A percentile compares a stretch with the other conserved stretches of the same genome.
phyloP scores from a whole-genome alignment of 2,888 invertebrate species.

The Heliconius sara region DNA sequence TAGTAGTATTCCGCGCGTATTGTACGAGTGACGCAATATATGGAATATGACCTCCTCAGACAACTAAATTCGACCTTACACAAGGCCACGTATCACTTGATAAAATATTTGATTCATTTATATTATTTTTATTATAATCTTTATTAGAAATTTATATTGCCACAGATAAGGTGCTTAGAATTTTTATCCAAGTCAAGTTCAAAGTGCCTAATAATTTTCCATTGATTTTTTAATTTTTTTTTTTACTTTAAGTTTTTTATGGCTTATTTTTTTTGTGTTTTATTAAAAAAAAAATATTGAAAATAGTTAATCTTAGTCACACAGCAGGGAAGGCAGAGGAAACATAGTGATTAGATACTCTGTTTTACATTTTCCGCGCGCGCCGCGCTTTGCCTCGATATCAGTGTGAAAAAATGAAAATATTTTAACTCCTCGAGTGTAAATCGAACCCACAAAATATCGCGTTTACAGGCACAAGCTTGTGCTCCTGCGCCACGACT shows the following conservation, averaged over 20 bases:
- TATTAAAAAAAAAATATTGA: too few relatives aligned
- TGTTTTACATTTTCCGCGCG: not conserved
- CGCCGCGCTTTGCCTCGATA: too few relatives aligned
- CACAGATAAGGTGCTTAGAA: not conserved
- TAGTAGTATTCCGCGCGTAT: conserved; percentile 6
- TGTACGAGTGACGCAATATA: conserved; percentile 26
- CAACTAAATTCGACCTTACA: conserved; percentile 32
- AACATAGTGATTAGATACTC: not conserved
- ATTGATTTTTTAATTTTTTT: not conserved
- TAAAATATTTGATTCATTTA: conserved; percentile 15
- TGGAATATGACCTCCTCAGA: conserved; percentile 32
- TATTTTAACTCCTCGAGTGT: too few relatives aligned
- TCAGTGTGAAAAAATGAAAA: too few relatives aligned
- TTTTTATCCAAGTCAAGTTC: not conserved
- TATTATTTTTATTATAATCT: not conserved
- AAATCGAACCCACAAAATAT: too few relatives aligned
- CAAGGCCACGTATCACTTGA: conserved; percentile 22
- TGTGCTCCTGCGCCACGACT: not conserved
- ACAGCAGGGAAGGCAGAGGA: not conserved
- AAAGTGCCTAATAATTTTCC: not conserved
- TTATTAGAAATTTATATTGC: not conserved
- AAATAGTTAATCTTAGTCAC: not conserved
- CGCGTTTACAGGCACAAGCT: not conserved
- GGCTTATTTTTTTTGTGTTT: not conserved
- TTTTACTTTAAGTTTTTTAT: not conserved